Conservation (phyloP, 2,888 invertebrate genomes). For the Neocrepidodera transversa region DNA sequence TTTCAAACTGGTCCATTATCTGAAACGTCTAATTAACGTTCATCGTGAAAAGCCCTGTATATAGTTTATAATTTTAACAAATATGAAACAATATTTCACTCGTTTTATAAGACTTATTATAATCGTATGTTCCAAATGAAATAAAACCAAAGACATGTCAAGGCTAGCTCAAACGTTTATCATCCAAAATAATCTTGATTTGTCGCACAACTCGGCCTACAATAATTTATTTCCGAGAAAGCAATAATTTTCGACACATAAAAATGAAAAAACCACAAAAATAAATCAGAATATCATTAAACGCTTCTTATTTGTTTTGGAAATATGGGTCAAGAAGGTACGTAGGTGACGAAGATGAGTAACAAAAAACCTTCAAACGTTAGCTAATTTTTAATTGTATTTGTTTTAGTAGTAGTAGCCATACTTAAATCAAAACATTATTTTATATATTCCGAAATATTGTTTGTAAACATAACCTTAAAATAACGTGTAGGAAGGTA, state of each 20-base stretch:
- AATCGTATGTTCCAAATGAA: background rate
- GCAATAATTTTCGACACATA: background rate
- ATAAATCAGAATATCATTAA: background rate
- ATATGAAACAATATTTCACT: too few species aligned
- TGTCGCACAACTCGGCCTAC: background rate
- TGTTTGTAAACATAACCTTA: too few species aligned
- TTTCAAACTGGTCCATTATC: too few species aligned
- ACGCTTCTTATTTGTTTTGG: background rate
- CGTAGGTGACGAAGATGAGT: constrained; percentile 1
- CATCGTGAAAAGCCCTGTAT: too few species aligned
- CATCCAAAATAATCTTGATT: background rate
- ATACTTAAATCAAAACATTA: too few species aligned
- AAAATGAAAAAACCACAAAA: background rate
- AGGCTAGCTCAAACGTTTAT: background rate
- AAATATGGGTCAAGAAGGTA: constrained; percentile 5
- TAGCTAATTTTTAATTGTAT: constrained; percentile 11
- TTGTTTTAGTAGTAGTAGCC: constrained; percentile 10
- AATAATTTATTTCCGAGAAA: background rate
- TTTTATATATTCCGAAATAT: too few species aligned
- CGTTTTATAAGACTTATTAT: too few species aligned
- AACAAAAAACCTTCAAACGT: constrained; percentile 8
- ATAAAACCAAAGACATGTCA: background rate
- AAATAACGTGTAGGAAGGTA: too few species aligned
- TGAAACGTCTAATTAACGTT: too few species aligned
- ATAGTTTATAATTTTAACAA: too few species aligned